phyloP scores from a whole-genome alignment of 1,140 invertebrate species.

The Scylla paramamosain region DNA sequence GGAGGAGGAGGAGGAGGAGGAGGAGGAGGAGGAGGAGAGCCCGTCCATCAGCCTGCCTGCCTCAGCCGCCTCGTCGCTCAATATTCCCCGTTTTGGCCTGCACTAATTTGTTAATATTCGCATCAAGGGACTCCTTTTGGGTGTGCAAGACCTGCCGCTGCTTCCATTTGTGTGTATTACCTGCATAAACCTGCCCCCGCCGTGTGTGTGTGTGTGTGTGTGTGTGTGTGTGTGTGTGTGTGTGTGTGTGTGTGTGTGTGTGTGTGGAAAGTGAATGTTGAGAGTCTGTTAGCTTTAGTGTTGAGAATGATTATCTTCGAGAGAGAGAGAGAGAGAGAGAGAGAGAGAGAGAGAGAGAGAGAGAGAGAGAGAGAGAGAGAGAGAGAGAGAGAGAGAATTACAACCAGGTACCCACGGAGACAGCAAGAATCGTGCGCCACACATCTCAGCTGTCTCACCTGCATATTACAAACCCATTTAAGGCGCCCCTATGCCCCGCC shows the following conservation, averaged over 20 bases:
- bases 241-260: too few species aligned
- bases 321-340: constrained; percentile 36
- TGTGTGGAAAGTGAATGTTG: too few species aligned
- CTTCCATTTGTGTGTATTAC: too few species aligned
- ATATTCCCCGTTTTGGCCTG: too few species aligned
- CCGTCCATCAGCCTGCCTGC: neutral
- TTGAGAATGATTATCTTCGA: neutral
- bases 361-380: constrained; percentile 46
- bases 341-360: neutral
- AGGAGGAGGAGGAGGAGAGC: neutral
- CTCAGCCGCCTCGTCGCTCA: too few species aligned
- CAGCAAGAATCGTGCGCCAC: neutral
- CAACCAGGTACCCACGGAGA: neutral
- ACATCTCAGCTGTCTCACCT: neutral
- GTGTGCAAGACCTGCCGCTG: too few species aligned
- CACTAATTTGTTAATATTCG: too few species aligned
- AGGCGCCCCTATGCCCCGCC: neutral
- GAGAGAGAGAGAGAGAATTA: neutral
- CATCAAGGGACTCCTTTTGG: too few species aligned
- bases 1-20: neutral
- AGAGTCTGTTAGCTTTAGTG: too few species aligned
- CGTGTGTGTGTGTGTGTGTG: too few species aligned
- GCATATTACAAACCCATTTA: constrained; percentile 21
- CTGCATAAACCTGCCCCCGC: too few species aligned
- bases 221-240: too few species aligned